phyloP scores from a whole-genome alignment of 2,113 vertebrate species.

The Meleagris gallopavo region DNA sequence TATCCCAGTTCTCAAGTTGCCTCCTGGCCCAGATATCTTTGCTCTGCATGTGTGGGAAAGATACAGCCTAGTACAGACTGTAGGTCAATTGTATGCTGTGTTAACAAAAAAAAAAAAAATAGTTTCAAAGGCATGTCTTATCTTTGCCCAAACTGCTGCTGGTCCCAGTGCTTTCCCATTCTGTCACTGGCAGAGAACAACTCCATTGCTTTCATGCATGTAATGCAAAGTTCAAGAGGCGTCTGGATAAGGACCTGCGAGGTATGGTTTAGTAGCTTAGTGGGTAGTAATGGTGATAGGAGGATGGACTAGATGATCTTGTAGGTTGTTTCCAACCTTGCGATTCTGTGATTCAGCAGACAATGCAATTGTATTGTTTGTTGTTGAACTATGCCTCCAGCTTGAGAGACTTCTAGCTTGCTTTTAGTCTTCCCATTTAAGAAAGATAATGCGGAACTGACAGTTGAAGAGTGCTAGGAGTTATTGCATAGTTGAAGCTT shows the following conservation, averaged over 20 bases:
- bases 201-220: not conserved
- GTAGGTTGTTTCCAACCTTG: too few species aligned
- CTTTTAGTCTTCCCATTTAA: not conserved
- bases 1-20: not conserved
- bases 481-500: not conserved
- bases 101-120: not conserved
- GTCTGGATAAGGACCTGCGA: too few species aligned
- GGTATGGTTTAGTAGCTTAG: too few species aligned
- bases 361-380: not conserved
- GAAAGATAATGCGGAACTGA: not conserved
- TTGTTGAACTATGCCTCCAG: not conserved
- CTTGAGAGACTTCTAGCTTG: not conserved
- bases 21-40: not conserved
- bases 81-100: fast-evolving
- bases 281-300: too few species aligned
- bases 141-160: not conserved
- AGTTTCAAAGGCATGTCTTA: not conserved
- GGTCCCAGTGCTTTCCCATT: not conserved
- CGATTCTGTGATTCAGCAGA: not conserved
- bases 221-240: not conserved
- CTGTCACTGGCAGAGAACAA: not conserved
- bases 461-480: not conserved
- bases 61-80: not conserved
- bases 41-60: not conserved
- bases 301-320: too few species aligned